phyloP scores from a whole-genome alignment of 2,113 vertebrate genomes.

The Stercorarius parasiticus region DNA sequence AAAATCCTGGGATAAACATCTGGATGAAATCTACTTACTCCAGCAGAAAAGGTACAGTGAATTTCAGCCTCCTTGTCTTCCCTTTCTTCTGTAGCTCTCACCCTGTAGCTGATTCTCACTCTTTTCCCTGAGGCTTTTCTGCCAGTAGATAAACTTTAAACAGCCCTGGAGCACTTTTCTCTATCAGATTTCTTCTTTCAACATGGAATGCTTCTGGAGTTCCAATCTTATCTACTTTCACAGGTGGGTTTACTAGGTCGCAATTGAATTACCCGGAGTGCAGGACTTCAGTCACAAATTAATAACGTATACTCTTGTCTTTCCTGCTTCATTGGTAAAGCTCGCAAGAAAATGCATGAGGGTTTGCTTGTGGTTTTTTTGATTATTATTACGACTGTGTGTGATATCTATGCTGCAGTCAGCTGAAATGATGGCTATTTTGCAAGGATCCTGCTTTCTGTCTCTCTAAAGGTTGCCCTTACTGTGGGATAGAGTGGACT shows the following conservation, averaged over 20 bases:
- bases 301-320: not conserved
- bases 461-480: not conserved
- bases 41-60: slow-evolving; percentile 75
- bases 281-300: not conserved
- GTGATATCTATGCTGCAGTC: not conserved
- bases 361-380: not conserved
- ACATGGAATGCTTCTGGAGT: slow-evolving; percentile 51
- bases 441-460: not conserved
- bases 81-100: not conserved
- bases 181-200: slow-evolving; percentile 51
- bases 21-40: slow-evolving; percentile 70
- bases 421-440: not conserved
- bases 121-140: slow-evolving; percentile 15
- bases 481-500: not conserved
- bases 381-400: not conserved
- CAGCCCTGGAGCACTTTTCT: slow-evolving; percentile 17
- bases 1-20: slow-evolving; percentile 50
- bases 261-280: not conserved
- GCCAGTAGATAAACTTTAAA: slow-evolving; percentile 53
- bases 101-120: not conserved
- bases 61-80: not conserved
- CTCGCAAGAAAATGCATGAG: not conserved
- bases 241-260: not conserved
- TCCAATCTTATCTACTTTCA: slow-evolving; percentile 49
- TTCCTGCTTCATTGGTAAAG: not conserved